A percentile compares a stretch with the other conserved stretches of the same genome.
phyloP scores from a whole-genome alignment of 30 jellyfish, hydroid and myxozoan species.

The Sanderia malayensis region DNA sequence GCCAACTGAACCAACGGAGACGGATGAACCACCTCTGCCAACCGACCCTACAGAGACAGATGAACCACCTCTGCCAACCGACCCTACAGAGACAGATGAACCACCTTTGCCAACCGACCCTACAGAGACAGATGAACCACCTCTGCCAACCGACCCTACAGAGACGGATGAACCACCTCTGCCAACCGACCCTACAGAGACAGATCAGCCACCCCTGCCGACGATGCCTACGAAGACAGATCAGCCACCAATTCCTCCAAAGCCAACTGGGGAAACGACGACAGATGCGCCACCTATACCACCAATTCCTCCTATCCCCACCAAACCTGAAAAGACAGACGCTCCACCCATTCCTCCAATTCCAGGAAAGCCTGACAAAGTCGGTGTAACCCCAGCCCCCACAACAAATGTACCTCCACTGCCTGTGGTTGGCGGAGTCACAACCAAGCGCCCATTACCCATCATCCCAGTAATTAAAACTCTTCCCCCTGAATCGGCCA shows the following conservation, averaged over 20 bases:
- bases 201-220: neutral
- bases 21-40: constrained; percentile 4
- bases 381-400: constrained; percentile 1
- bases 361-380: constrained; percentile 26
- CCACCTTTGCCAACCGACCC: neutral
- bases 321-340: neutral
- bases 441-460: constrained; percentile 2
- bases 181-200: neutral
- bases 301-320: constrained; percentile 29
- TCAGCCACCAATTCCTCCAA: constrained; percentile 27
- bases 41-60: constrained; percentile 5
- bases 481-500: constrained; percentile 30
- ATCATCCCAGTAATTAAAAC: constrained; percentile 18
- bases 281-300: constrained; percentile 7
- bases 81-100: constrained; percentile 13
- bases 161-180: neutral
- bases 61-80: constrained; percentile 14
- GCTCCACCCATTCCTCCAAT: constrained; percentile 23
- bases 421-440: neutral
- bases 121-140: constrained; percentile 11
- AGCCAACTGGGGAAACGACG: constrained; percentile 16
- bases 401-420: constrained; percentile 5
- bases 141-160: constrained; percentile 12
- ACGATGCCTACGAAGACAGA: constrained; percentile 13
- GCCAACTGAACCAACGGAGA: neutral